A percentile compares a stretch with the other conserved stretches of the same genome.
Evolutionary conservation across 2,888 invertebrate genomes (phyloP).

Genomic region (Saturnia japonica): DNA sequence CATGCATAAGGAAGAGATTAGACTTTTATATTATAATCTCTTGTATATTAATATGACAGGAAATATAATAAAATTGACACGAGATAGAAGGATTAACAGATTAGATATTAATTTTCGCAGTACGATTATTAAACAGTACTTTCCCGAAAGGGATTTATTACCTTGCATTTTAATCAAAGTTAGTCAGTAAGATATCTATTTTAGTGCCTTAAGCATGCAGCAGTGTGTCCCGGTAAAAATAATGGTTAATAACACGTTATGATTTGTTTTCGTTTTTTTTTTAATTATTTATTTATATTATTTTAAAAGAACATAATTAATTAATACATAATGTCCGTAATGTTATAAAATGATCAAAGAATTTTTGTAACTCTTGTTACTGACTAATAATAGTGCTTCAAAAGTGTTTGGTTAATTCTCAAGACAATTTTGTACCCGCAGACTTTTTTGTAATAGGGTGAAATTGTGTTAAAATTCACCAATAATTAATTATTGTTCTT

Average conservation of each 20-base stretch:
- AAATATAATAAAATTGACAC: constrained; percentile 5
- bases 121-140: background rate
- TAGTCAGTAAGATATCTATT: background rate
- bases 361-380: background rate
- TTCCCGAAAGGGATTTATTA: constrained; percentile 10
- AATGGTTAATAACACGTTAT: background rate
- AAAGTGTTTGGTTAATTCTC: background rate
- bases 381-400: background rate
- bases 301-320: background rate
- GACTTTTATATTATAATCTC: background rate
- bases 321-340: background rate
- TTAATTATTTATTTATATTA: no score
- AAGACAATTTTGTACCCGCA: background rate
- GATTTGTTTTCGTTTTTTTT: no score
- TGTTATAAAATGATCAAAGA: background rate
- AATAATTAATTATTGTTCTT: background rate
- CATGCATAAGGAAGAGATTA: constrained; percentile 2
- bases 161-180: constrained; percentile 8
- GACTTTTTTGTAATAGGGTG: background rate
- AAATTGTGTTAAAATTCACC: background rate
- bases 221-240: background rate
- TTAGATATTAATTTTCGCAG: constrained; percentile 4
- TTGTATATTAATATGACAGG: background rate
- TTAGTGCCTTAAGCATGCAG: background rate
- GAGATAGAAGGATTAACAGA: constrained; percentile 6